Evolutionary conservation across 2,888 invertebrate genomes (phyloP), one percentile per base, ranked within the genome.

Genomic region (Asteroscopus sphinx): DNA sequence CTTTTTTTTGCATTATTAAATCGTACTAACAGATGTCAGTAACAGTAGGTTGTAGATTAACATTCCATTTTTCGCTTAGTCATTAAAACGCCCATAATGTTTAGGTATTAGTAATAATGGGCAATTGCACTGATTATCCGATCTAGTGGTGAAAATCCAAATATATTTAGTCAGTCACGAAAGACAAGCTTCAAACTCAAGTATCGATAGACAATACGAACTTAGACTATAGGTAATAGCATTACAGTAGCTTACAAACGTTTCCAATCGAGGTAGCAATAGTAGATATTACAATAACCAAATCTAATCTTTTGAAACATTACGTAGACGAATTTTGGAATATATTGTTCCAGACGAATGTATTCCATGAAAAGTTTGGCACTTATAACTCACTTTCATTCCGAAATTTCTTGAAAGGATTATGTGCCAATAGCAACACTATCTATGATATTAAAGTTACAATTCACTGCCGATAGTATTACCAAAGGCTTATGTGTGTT

Each of bases 11-110:
- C 67, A 74, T 77, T 69, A 45, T 73, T 69, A 77, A 70, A 76
- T 73, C 71, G 47, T 75, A 87, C 81, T 88, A 83, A 85, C 85
- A 71, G 71, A 61, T 69, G 67, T 79, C 77, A 73, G 79, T 82
- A 80, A 79, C 73, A 57, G 79, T 89, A 89, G 89, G 86, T 88
- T 89, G 88, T 91, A 88, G 87, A 72, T 80, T 86, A 86, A 91
- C 90, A 91, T 91, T 91, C 91, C 91, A 91, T 76, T 73, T 62
- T 62, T 72, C 63, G 77, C 76, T 75, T 77, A 74, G 73, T 74
- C 68, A 68, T 79, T 60, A 61, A 52, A 69, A 68, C 47, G 73
- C 65, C 58, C 59, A 47, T 60, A 73, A 63, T 64, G 40, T 69
- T 59, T 70, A 75, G 59, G 46, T 62, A 61, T 63, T 71, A 76